Conservation (phyloP, 2,797 vertebrate species). For the Crypturellus tataupa region DNA sequence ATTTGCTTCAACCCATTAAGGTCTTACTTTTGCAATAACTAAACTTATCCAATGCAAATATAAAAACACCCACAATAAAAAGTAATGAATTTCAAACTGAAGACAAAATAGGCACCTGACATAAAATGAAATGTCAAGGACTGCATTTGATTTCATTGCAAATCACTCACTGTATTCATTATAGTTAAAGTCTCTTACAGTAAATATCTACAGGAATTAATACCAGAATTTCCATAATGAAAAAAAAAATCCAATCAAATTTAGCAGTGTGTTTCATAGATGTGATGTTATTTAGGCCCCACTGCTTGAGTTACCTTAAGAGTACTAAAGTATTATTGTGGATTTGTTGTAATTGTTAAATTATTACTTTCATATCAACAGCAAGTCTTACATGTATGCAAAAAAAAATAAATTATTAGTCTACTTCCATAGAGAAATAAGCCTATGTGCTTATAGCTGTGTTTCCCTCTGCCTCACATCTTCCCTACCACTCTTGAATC, state of each 20-base stretch:
- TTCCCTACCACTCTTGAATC: neutral
- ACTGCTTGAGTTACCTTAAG: neutral
- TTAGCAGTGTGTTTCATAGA: neutral
- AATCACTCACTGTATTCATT: neutral
- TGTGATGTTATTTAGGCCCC: neutral
- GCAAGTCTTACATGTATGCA: neutral
- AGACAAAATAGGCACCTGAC: neutral
- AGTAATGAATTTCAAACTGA: neutral
- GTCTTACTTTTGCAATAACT: neutral
- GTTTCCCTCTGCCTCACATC: neutral
- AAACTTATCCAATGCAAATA: neutral
- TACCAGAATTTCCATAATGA: neutral
- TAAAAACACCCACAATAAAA: neutral
- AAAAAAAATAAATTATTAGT: neutral
- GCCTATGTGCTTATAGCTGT: neutral
- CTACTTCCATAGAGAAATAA: neutral
- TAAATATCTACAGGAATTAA: neutral
- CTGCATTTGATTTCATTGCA: constrained; percentile 8
- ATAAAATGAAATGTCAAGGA: constrained; percentile 6
- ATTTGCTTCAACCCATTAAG: neutral
- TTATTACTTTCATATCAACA: neutral
- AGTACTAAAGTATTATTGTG: neutral
- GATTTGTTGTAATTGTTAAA: neutral
- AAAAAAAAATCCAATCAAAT: neutral
- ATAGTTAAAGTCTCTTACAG: neutral